Evolutionary conservation across 2,888 invertebrate species (phyloP), one percentile per base, ranked within the genome.

Genomic region (Sminthurinus aureus): DNA sequence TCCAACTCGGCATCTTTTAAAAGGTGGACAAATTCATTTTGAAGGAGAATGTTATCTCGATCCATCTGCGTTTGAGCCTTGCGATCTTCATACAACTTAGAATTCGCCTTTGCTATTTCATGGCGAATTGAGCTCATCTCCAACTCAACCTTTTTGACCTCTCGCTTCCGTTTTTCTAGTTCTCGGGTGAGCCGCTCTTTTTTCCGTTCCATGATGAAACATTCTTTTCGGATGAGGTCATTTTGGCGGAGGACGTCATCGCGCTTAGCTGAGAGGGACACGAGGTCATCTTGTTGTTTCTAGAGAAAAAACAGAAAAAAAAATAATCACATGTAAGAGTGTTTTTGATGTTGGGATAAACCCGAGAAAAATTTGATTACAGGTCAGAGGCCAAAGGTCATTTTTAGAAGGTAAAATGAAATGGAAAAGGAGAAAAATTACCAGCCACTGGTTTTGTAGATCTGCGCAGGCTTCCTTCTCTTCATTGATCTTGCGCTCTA

Each of bases 391-490:
- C n/a, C n/a, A n/a, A n/a, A n/a, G n/a, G n/a, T n/a, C n/a, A n/a
- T n/a, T n/a, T n/a, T n/a, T n/a, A n/a, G n/a, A n/a, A n/a, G n/a
- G n/a, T n/a, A n/a, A n/a, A n/a, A n/a, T n/a, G n/a, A n/a, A n/a
- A n/a, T n/a, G n/a, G n/a, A n/a, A n/a, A n/a, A n/a, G n/a, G n/a
- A n/a, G n/a, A n/a, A n/a, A n/a, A n/a, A n/a, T n/a, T n/a, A n/a
- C n/a, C n/a, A n/a, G n/a, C 96, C 96, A 96, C 90, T 93, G 93
- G 87, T 93, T 92, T 90, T 96, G 94, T 88, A 93, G 90, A 78
- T 92, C 90, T 88, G 94, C 93, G 20, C 94, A 94, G 88, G 93
- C 92, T 84, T 92, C 92, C 74, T 93, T 93, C 1, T 92, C 90
- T 26, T 92, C 91, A 73, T 92, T 92, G 82, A 95, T 94, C 83